Evolutionary conservation across 1,140 invertebrate genomes (phyloP), one percentile per base, ranked within the genome.

Genomic region (Pachyrhynchus sulphureomaculatus): DNA sequence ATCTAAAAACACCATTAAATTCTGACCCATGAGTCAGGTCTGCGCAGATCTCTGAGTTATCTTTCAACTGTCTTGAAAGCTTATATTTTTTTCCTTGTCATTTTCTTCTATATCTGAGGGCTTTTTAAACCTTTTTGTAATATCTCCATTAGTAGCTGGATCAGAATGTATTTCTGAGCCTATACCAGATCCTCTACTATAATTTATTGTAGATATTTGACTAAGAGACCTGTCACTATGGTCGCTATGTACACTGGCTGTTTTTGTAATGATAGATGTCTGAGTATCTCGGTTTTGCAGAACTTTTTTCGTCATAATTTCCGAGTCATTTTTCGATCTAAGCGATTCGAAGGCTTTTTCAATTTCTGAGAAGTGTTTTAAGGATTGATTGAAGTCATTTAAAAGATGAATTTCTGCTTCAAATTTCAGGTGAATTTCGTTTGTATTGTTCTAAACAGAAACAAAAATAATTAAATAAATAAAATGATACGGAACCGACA

Each of bases 401-500:
- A 75, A 29, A 8, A 75, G 62, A 51, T 70, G 70, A 2, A 74
- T 57, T 65, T 75, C 73, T 1, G 72, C 69, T 60, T 75, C 69
- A 56, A 75, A 75, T 59, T 72, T 75, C 39, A 75, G 56, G 56
- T 73, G 69, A 55, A 73, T 71, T 36, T 72, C 62, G 42, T 75
- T 71, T 15, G 60, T 47, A 18, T 68, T 64, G 10, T 62, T 62
- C 69, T 72, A 6, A 9, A 29, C 12, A 6, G 26, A 29, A 29
- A 29, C 17, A 18, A 67, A 68, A 26, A 48, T 49, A 47, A 49
- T n/a, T n/a, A n/a, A n/a, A n/a, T n/a, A n/a, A n/a, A n/a, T n/a
- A n/a, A n/a, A n/a, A n/a, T n/a, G n/a, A n/a, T n/a, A n/a, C n/a
- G n/a, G n/a, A n/a, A n/a, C n/a, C n/a, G n/a, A n/a, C n/a, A n/a